These are phyloP conservation scores for Trichogramma pretiosum DNA, from an alignment of 1,140 invertebrate species.

Conservation along the genomic window DNA sequence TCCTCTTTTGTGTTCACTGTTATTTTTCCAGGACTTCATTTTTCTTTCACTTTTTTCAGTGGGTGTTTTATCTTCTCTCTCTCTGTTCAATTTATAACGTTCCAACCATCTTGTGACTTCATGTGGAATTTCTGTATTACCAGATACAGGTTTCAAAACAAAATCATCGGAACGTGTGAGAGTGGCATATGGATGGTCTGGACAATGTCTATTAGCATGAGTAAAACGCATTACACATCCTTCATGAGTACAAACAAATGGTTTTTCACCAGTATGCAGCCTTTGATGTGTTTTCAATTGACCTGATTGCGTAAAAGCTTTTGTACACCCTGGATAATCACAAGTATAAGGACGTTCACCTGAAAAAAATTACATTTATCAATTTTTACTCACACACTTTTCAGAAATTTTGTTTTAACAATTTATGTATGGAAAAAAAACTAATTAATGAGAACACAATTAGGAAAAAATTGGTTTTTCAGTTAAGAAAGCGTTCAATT, in stretches of 20 bases:
- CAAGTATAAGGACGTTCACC: slow-evolving; percentile 72
- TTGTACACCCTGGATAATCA: slow-evolving; percentile 67
- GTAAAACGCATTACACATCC: slow-evolving; percentile 65
- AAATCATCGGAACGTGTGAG: slow-evolving; percentile 51
- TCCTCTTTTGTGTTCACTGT: slow-evolving; percentile 31
- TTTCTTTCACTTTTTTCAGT: slow-evolving; percentile 41
- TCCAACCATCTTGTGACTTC: slow-evolving; percentile 52
- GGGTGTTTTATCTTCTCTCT: slow-evolving; percentile 44
- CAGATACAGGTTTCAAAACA: slow-evolving; percentile 45
- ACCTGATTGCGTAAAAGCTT: slow-evolving; percentile 74
- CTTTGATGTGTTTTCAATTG: slow-evolving; percentile 77
- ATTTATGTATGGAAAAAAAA: neutral
- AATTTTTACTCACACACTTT: too few relatives aligned
- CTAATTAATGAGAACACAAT: too few relatives aligned
- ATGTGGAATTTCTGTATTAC: slow-evolving; percentile 47
- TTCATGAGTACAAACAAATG: slow-evolving; percentile 62
- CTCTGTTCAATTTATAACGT: slow-evolving; percentile 44
- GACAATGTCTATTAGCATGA: slow-evolving; percentile 73
- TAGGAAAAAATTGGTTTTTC: too few relatives aligned
- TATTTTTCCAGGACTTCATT: slow-evolving; percentile 36
- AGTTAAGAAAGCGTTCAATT: too few relatives aligned
- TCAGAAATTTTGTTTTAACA: neutral
- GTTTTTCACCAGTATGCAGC: slow-evolving; percentile 75
- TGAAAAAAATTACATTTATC: too few relatives aligned
- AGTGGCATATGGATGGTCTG: slow-evolving; percentile 53